Evolutionary conservation across 2,113 vertebrate genomes (phyloP), one percentile per base, ranked within the genome.

Genomic region (Erythrocebus patas): DNA sequence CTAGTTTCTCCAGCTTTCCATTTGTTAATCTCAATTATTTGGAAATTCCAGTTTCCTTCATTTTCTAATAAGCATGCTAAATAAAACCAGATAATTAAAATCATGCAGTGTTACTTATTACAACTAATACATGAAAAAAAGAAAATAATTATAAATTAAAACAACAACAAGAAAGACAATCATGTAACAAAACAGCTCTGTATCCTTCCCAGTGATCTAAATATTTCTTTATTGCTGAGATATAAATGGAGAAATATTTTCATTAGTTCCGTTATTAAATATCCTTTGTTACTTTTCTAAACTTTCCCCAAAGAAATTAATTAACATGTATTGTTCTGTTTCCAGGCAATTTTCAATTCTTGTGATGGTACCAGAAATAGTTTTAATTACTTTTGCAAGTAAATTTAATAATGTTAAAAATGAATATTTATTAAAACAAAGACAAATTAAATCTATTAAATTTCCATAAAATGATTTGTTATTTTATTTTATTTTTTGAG

Each of bases 371-470:
- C 27, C 78, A 94, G 32, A 88, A 90, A 52, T 79, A 70, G 40
- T 81, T 96, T 96, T 84, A 81, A 97, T 92, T 95, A 95, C 92
- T 80, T 93, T 89, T 79, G 45, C 91, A 68, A 97, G 48, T 76
- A 94, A 94, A 92, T 92, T 80, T 96, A 97, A 96, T 83, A 72
- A 89, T 70, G 78, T 8, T 68, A 76, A 94, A 96, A 92, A 55
- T 92, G 90, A 97, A 73, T 97, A 95, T 68, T 95, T 96, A 95
- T 87, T 96, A 57, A 94, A 96, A 93, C 80, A 61, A 89, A 40
- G 32, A 87, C 11, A 89, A 85, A 93, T 93, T 81, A 79, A 94
- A 66, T 64, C 64, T 88, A 91, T 64, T 95, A n/a, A 89, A 76
- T 96, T 97, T 92, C 52, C n/a, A 86, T 95, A 83, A 96, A 87